Conservation (phyloP, 2,888 invertebrate species). For the Cheilosia grossa region DNA sequence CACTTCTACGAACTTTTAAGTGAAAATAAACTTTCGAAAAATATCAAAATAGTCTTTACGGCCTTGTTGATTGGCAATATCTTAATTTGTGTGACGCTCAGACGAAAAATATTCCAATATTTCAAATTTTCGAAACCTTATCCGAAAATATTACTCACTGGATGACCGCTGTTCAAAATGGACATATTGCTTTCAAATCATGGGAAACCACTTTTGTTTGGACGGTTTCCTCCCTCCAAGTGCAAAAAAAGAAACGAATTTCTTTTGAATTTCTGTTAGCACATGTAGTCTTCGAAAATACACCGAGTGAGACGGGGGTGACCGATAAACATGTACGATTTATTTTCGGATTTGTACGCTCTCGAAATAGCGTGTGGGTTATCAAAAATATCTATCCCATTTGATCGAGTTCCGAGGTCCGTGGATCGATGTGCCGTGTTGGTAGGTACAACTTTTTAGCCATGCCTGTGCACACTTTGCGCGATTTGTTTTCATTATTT, state of each 20-base stretch:
- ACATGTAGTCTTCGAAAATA: conserved; percentile 34
- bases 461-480: conserved; percentile 32
- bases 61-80: conserved; percentile 64
- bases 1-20: conserved; percentile 45
- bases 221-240: conserved; percentile 4
- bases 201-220: conserved; percentile 44
- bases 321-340: conserved; percentile 56
- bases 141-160: conserved; percentile 52
- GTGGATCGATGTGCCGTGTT: conserved; percentile 10
- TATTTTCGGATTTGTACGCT: conserved; percentile 61
- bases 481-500: conserved; percentile 32
- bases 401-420: conserved; percentile 29
- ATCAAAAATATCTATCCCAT: conserved; percentile 65
- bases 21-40: conserved; percentile 32
- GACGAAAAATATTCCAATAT: conserved; percentile 13
- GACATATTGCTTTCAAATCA: conserved; percentile 16
- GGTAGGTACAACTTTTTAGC: conserved; percentile 24
- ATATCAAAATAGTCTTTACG: conserved; percentile 67
- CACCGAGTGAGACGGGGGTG: conserved; percentile 23
- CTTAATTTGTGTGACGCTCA: conserved; percentile 37
- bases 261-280: conserved; percentile 21
- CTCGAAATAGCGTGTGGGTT: conserved; percentile 68
- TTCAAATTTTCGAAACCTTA: conserved; percentile 37
- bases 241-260: conserved; percentile 7
- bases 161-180: neutral